A percentile compares a stretch with the other conserved stretches of the same genome.
phyloP scores from a whole-genome alignment of 2,113 vertebrate genomes.

The Syrmaticus mikado region DNA sequence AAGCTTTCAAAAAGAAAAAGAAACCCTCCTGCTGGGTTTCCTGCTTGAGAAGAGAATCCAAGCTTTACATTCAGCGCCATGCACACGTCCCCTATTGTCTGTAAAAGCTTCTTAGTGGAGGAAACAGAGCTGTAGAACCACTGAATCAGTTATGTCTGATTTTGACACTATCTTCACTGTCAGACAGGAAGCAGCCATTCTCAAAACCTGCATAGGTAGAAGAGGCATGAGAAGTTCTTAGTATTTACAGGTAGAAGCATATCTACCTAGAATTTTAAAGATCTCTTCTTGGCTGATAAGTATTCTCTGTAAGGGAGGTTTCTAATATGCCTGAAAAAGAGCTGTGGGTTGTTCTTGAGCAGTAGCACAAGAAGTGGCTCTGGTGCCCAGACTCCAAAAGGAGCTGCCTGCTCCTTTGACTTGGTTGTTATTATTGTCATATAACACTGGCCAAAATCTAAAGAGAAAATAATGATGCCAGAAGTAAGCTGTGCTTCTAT shows the following conservation, averaged over 20 bases:
- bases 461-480: background rate
- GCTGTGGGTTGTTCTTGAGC: background rate
- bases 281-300: background rate
- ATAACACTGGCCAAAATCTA: background rate
- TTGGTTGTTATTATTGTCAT: background rate
- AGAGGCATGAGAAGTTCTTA: background rate
- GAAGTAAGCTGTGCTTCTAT: background rate
- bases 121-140: background rate
- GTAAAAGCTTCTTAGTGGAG: background rate
- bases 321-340: background rate
- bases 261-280: background rate
- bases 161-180: too few relatives aligned
- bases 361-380: background rate
- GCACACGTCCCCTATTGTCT: background rate
- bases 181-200: background rate
- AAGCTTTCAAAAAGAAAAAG: background rate
- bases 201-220: background rate
- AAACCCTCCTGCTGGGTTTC: background rate
- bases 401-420: background rate
- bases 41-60: background rate
- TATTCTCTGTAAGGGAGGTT: background rate
- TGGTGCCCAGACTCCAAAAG: background rate
- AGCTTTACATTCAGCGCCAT: background rate
- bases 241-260: background rate
- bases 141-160: background rate